These are phyloP conservation scores for Coracopsis vasa DNA, from an alignment of 2,113 vertebrate genomes.

Conservation along the genomic window DNA sequence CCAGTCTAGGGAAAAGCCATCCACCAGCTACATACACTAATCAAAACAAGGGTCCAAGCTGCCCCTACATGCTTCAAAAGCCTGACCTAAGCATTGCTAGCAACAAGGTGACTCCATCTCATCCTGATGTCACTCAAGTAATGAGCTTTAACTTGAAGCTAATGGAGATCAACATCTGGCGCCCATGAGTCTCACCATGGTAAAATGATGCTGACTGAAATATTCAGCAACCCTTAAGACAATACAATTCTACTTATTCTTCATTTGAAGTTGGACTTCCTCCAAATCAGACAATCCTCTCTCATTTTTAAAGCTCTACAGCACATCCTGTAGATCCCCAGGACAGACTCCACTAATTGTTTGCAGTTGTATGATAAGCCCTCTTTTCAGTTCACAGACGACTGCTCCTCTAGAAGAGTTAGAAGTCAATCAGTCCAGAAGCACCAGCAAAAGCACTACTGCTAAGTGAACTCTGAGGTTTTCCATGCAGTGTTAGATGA, in stretches of 20 bases:
- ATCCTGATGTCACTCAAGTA: not conserved
- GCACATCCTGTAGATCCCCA: not conserved
- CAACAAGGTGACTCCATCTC: not conserved
- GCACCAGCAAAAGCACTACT: not conserved
- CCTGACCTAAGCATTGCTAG: not conserved
- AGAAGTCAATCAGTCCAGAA: not conserved
- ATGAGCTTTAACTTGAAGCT: not conserved
- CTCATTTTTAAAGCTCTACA: not conserved
- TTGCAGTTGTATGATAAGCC: not conserved
- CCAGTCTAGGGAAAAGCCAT: not conserved
- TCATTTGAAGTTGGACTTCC: not conserved
- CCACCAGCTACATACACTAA: not conserved
- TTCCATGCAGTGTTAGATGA: not conserved
- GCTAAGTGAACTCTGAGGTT: not conserved
- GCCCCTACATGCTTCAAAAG: not conserved
- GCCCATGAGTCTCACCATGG: accelerated
- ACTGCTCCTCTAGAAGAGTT: not conserved
- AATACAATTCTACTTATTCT: not conserved
- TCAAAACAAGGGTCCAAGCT: not conserved
- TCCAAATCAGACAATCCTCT: not conserved
- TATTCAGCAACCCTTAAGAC: not conserved
- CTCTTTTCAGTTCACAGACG: not conserved
- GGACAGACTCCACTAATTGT: not conserved
- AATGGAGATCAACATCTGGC: not conserved
- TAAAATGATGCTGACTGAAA: not conserved